Percentiles rank a stretch among this genome's conserved stretches.
Evolutionary conservation across 35 echinoderm and acorn worm species (phyloP).

Genomic region (Ptychodera flava): DNA sequence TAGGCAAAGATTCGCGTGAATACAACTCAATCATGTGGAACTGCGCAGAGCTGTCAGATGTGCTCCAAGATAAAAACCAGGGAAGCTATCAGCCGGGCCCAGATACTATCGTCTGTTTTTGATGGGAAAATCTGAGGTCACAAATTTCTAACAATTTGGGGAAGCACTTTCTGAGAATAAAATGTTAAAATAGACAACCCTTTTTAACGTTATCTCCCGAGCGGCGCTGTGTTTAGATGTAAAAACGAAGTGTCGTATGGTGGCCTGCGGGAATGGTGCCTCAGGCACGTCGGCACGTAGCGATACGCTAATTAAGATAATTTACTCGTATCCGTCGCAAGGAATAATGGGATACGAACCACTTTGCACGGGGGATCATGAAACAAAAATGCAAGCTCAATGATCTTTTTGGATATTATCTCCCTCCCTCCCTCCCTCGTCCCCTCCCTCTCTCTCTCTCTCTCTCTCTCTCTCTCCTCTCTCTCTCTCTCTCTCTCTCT

Average conservation of each 20-base stretch:
- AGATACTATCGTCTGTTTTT: background rate
- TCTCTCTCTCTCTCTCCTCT: too few species aligned
- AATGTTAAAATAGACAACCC: too few species aligned
- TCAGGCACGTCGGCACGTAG: background rate
- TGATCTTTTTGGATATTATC: too few species aligned
- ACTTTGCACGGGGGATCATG: too few species aligned
- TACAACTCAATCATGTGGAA: background rate
- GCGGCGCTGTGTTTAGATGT: too few species aligned
- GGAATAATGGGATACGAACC: background rate
- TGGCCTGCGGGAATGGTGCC: background rate
- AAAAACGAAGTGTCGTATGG: too few species aligned
- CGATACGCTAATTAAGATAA: background rate
- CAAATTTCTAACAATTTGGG: background rate
- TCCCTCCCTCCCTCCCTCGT: too few species aligned
- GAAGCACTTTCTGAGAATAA: background rate
- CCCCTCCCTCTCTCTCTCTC: too few species aligned
- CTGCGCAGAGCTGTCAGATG: background rate
- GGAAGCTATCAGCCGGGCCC: background rate
- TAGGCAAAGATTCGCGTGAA: background rate
- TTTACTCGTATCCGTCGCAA: background rate
- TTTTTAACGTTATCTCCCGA: too few species aligned
- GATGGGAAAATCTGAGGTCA: background rate
- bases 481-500: too few species aligned
- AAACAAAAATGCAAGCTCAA: too few species aligned
- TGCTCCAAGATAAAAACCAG: background rate